Percentiles rank a stretch among this genome's conserved stretches.
Evolutionary conservation across 2,113 vertebrate genomes (phyloP).

Genomic region (Odontesthes bonariensis): DNA sequence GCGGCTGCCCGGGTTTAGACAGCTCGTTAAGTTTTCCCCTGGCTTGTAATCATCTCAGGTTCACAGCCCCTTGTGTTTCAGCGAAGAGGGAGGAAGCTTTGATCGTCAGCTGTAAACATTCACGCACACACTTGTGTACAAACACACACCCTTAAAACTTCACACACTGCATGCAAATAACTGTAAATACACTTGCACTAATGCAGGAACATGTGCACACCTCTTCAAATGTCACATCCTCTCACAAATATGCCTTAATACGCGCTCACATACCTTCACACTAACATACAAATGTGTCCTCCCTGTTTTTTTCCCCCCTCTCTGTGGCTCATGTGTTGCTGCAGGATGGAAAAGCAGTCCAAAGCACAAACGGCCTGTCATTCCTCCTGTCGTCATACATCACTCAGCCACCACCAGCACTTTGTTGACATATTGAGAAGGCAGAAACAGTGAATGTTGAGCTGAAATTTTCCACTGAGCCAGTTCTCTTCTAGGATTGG

Average conservation of each 20-base stretch:
- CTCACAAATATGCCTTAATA: conserved; percentile 2
- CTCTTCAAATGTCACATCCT: neutral
- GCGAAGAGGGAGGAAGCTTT: conserved; percentile 50
- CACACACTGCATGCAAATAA: neutral
- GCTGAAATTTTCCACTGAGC: conserved; percentile 8
- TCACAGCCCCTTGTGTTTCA: conserved; percentile 36
- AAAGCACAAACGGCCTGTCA: conserved; percentile 26
- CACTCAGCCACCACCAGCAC: conserved; percentile 27
- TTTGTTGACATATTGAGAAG: conserved; percentile 24
- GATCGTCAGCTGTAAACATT: conserved; percentile 62
- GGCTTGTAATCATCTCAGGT: conserved; percentile 73
- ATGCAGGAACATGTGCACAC: neutral
- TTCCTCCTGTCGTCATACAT: conserved; percentile 28
- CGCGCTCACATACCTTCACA: neutral
- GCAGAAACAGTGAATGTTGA: neutral
- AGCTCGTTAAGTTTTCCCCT: conserved; percentile 63
- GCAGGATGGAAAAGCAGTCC: conserved; percentile 21
- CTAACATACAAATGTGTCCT: conserved; percentile 6
- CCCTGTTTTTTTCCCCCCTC: conserved; percentile 24
- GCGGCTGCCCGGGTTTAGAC: conserved; percentile 46
- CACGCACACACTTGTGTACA: neutral
- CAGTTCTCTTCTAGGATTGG: no score
- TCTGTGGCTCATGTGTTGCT: conserved; percentile 43
- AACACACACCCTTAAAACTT: conserved; percentile 1
- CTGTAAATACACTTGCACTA: neutral